Conservation (phyloP, 2,113 vertebrate genomes). For the Orycteropus afer region DNA sequence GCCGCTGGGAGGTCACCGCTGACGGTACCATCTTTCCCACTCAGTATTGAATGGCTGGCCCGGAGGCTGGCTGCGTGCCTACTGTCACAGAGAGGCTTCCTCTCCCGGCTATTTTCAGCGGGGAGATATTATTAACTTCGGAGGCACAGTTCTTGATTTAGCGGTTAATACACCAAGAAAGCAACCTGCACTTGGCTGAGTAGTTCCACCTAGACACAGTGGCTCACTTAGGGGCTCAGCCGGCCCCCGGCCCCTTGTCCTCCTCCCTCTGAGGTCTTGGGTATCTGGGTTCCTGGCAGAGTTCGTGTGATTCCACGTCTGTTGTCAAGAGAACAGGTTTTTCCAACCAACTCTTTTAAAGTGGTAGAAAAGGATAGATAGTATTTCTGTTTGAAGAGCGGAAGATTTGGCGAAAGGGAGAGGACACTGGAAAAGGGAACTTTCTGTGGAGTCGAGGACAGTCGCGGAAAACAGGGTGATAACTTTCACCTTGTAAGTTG, state of each 20-base stretch:
- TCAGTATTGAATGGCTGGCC: conserved; percentile 90
- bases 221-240: not conserved
- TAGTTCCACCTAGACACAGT: conserved; percentile 72
- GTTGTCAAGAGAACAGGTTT: not conserved
- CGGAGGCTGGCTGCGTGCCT: conserved; percentile 91
- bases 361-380: not conserved
- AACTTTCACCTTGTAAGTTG: conserved; percentile 91
- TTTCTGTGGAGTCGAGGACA: conserved; percentile 57
- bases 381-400: not conserved
- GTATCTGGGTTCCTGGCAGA: not conserved
- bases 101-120: conserved; percentile 95
- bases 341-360: not conserved
- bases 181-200: conserved; percentile 50
- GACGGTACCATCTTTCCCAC: conserved; percentile 80
- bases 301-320: not conserved
- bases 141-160: conserved; percentile 83
- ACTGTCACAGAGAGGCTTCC: conserved; percentile 97
- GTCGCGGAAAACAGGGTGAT: conserved; percentile 77
- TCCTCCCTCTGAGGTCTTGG: not conserved
- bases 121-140: conserved; percentile 92
- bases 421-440: not conserved
- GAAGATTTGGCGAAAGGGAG: not conserved
- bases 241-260: not conserved
- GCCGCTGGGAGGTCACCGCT: conserved; percentile 82
- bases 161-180: conserved; percentile 77